Conservation (phyloP, 2,888 invertebrate species). For the Tiliacea citrago region DNA sequence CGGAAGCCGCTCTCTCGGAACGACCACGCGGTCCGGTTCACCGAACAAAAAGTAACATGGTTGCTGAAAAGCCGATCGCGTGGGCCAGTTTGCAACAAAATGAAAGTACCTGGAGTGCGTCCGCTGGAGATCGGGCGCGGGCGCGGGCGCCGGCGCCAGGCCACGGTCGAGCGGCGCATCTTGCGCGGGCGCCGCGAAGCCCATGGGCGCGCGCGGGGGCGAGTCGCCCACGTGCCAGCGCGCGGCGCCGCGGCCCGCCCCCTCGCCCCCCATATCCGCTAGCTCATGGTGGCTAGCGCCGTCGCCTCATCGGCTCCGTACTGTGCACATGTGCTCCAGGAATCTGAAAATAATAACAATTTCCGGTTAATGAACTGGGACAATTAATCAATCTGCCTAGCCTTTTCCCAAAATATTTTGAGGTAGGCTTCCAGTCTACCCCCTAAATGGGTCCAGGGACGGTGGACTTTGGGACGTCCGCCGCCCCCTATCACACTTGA, state of each 20-base stretch:
- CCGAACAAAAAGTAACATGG: neutral
- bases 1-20: neutral
- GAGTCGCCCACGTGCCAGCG: slow-evolving; percentile 91
- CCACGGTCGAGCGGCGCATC: slow-evolving; percentile 91
- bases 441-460: too few species aligned
- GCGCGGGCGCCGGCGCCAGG: slow-evolving; percentile 83
- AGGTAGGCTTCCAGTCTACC: too few species aligned
- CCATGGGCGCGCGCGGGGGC: slow-evolving; percentile 91
- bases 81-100: neutral
- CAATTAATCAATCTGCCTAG: neutral
- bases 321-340: slow-evolving; percentile 72
- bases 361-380: slow-evolving; percentile 6
- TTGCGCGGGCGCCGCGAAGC: slow-evolving; percentile 90
- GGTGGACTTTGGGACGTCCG: too few species aligned
- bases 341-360: slow-evolving; percentile 50
- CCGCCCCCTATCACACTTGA: too few species aligned
- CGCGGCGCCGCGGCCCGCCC: slow-evolving; percentile 92
- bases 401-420: too few species aligned
- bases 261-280: slow-evolving; percentile 91
- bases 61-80: neutral
- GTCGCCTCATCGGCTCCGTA: slow-evolving; percentile 79
- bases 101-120: slow-evolving; percentile 91
- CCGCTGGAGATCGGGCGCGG: slow-evolving; percentile 91
- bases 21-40: neutral
- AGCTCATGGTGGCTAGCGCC: slow-evolving; percentile 87